Evolutionary conservation across 2,888 invertebrate species (phyloP), one percentile per base, ranked within the genome.

Genomic region (Drosophila rubida): DNA sequence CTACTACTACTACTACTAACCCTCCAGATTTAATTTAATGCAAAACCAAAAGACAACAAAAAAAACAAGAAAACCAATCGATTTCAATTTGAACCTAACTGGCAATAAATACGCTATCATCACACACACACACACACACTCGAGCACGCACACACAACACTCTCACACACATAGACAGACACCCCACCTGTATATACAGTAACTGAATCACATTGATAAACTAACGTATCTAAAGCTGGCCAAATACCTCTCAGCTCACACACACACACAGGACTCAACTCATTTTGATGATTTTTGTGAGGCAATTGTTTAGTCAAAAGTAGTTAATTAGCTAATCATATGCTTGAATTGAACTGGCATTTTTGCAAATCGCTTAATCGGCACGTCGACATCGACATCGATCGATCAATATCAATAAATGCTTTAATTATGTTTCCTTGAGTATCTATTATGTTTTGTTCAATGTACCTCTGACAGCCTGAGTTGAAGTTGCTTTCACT

Each of bases 201-300:
- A 41, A 32, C 32, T 4, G 4, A 32, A 32, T 5, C 44, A 22
- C 14, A 54, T 23, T 32, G 44, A 22, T 11, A 37, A 44, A 32
- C 22, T 23, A 30, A 70, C 19, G 41, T 30, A 42, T 30, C 11
- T 23, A n/a, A 44, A 37, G 46, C 45, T 60, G 49, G 45, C 55
- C 57, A 22, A 54, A 42, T 65, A 27, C 25, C 27, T 50, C 30
- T 25, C 13, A 45, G 65, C 51, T 45, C 19, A 41, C 41, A 13
- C 14, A 35, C 35, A 32, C 32, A 25, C 27, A 51, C 49, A 35
- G 50, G 64, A 66, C 74, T 61, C 53, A 46, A 66, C 59, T 54
- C 44, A 73, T 79, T 88, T 91, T 90, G 90, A 91, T 91, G 92
- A 92, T 91, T 91, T 91, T 92, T 91, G 92, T 91, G 91, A 85